Base-by-base conservation (phyloP, 2,113 vertebrate species). In the Anhinga anhinga region DNA sequence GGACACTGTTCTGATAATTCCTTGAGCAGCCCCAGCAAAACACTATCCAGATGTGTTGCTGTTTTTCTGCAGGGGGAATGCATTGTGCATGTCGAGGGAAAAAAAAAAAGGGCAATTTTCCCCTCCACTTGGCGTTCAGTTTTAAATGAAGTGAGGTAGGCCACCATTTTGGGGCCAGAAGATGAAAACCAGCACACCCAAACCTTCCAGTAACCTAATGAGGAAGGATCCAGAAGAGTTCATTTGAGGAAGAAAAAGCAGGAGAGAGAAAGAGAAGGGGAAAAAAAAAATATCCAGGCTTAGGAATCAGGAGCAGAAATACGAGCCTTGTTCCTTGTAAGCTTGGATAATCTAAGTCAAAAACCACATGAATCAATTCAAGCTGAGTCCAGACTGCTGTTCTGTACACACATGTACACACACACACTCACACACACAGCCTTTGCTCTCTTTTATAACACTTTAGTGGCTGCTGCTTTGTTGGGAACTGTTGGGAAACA, bases 31-130 rank as follows among this genome's bases (percentile, higher is more conserved):
- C 84, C 78, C 45, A 80, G 91, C 3, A 3, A 97, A 97, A 97
- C 88, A 44, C 79, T 94, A 52, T 96, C 97, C 97, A 98, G 97
- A 97, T 97, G 97, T 95, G 97, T 65, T 52, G 81, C 61, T 95
- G 91, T 49, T 94, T 97, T 97, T 88, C 92, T 34, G 7, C 77
- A 78, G 78, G 86, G 93, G 78, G 78, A 96, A 94, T 42, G 78
- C 56, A 45, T 90, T 85, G 82, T 97, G 88, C 13, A 18, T 45
- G 90, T 69, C 29, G 65, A 36, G 32, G 52, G n/a, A 30, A 27
- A 17, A 13, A 19, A 15, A 5, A 38, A 25, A 22, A 4, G 3
- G 25, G 45, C 16, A 71, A 15, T 90, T 96, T 95, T 82, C 18
- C 49, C n/a, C 66, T 63, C 74, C 5, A 0, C 95, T 88, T 83